phyloP scores from a whole-genome alignment of 2,113 vertebrate genomes.

The Poeciliopsis retropinna region DNA sequence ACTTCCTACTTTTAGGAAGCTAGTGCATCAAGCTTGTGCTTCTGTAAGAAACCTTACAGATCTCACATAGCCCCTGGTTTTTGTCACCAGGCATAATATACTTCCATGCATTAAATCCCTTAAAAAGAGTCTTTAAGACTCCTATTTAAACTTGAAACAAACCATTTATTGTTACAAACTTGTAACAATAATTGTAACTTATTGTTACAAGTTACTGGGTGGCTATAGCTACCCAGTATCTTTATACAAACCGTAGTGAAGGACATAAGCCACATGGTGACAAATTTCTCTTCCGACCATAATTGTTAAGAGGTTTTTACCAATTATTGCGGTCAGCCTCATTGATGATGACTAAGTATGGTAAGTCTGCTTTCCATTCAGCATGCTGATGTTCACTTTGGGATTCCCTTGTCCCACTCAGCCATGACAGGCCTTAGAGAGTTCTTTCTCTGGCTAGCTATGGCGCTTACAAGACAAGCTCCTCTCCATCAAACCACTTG shows the following conservation, averaged over 20 bases:
- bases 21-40: no score
- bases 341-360: background rate
- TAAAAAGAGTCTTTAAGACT: no score
- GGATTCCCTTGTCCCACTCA: background rate
- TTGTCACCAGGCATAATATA: no score
- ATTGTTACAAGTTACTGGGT: no score
- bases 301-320: background rate
- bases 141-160: background rate
- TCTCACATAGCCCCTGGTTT: no score
- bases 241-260: background rate
- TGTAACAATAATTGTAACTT: no score
- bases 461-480: conserved; percentile 11
- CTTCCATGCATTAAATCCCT: no score
- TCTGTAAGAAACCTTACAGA: no score
- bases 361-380: background rate
- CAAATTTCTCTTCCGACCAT: background rate
- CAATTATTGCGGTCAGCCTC: background rate
- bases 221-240: no score
- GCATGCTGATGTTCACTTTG: background rate
- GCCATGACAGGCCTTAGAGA: conserved; percentile 6
- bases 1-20: no score
- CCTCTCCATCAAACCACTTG: conserved; percentile 17
- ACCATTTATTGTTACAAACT: no score
- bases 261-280: background rate
- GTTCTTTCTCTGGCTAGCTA: conserved; percentile 6